phyloP scores from a whole-genome alignment of 2,797 vertebrate genomes.

The Sebastes taczanowskii region DNA sequence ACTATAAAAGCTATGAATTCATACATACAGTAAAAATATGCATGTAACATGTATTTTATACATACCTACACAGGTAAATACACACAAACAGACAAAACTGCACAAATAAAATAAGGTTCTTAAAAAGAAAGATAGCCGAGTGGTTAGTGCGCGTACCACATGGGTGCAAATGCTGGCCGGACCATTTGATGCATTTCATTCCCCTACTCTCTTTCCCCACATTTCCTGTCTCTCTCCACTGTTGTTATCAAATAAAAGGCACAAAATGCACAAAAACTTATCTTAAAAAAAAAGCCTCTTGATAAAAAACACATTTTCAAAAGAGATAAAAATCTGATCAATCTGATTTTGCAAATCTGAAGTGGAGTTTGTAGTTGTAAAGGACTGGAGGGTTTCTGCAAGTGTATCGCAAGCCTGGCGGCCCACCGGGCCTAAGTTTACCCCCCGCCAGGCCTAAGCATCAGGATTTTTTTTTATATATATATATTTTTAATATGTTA shows the following conservation, averaged over 20 bases:
- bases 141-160: neutral
- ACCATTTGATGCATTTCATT: neutral
- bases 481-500: no score
- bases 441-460: no score
- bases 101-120: neutral
- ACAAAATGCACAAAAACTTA: neutral
- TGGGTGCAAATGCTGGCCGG: neutral
- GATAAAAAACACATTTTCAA: neutral
- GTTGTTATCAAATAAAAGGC: neutral
- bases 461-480: no score
- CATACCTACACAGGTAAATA: neutral
- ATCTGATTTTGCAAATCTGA: neutral
- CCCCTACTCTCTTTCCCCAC: neutral
- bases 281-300: no score
- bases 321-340: neutral
- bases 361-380: neutral
- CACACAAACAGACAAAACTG: neutral
- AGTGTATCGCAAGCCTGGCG: no score
- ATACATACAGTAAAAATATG: neutral
- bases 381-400: neutral
- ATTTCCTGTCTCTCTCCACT: neutral
- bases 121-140: neutral
- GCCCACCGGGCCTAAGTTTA: fast-evolving
- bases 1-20: neutral
- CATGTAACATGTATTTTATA: neutral